Conservation (phyloP, 2,113 vertebrate genomes). For the Menidia beryllina region DNA sequence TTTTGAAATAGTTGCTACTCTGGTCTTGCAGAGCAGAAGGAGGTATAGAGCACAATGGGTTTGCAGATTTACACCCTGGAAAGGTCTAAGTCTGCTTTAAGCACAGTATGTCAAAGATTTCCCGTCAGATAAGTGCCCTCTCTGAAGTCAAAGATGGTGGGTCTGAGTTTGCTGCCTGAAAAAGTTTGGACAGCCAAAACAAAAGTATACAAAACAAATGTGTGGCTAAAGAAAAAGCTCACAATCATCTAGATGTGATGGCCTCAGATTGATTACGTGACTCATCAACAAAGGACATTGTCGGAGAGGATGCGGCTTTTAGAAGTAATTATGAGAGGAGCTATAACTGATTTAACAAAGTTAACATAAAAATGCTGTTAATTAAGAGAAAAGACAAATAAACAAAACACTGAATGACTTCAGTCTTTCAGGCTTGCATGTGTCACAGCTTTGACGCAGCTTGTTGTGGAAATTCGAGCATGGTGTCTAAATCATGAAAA, state of each 20-base stretch:
- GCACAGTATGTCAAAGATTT: no score
- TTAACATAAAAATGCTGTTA: no score
- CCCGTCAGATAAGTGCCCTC: no score
- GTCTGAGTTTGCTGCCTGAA: no score
- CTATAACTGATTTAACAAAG: no score
- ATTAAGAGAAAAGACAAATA: background rate
- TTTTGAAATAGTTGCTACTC: constrained; percentile 38
- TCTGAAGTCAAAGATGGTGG: no score
- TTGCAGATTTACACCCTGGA: no score
- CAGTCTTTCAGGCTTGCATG: background rate
- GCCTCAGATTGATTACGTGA: background rate
- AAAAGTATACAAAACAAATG: background rate
- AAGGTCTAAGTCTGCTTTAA: no score
- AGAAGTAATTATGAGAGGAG: background rate
- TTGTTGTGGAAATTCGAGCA: background rate
- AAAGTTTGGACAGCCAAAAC: no score
- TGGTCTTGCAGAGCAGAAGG: constrained; percentile 9
- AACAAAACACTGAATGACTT: background rate
- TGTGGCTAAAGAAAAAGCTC: background rate
- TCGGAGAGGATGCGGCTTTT: background rate
- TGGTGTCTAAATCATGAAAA: no score
- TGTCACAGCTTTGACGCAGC: background rate
- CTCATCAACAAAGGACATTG: background rate
- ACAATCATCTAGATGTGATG: background rate
- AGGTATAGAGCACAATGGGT: background rate